Conservation (phyloP, 2,888 invertebrate species). For the Drosophila neonasuta region DNA sequence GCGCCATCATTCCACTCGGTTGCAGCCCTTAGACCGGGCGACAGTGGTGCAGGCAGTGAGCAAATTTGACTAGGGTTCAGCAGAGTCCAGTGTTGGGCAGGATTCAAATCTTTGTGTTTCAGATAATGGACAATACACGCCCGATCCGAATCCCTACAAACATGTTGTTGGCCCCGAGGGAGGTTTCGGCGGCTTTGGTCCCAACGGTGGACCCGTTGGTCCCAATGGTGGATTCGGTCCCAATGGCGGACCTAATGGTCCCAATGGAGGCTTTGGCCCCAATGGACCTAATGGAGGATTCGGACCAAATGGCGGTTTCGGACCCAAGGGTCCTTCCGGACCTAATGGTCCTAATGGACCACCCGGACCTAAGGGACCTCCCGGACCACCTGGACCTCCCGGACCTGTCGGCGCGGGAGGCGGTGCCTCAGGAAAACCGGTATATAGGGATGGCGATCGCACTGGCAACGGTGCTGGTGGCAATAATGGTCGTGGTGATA, state of each 20-base stretch:
- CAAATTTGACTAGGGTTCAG: slow-evolving; percentile 43
- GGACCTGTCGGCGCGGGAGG: slow-evolving; percentile 83
- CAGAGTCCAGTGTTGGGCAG: slow-evolving; percentile 10
- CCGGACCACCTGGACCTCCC: slow-evolving; percentile 66
- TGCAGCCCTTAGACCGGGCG: slow-evolving; percentile 69
- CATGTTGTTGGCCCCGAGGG: slow-evolving; percentile 66
- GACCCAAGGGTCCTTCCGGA: slow-evolving; percentile 49
- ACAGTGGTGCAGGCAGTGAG: slow-evolving; percentile 54
- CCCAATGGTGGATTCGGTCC: slow-evolving; percentile 31
- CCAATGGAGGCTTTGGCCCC: slow-evolving; percentile 28
- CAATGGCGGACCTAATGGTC: slow-evolving; percentile 35
- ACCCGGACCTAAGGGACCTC: slow-evolving; percentile 59
- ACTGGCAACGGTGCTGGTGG: slow-evolving; percentile 52
- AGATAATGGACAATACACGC: slow-evolving; percentile 68
- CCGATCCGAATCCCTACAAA: slow-evolving; percentile 59
- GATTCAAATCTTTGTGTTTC: slow-evolving; percentile 70
- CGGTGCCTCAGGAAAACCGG: slow-evolving; percentile 79
- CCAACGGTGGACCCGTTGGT: slow-evolving; percentile 37
- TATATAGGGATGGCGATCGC: slow-evolving; percentile 59
- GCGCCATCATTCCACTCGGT: slow-evolving; percentile 77
- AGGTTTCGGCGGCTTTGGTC: slow-evolving; percentile 45
- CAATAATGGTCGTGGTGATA: slow-evolving; percentile 50
- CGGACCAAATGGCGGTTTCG: slow-evolving; percentile 36
- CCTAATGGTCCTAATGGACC: slow-evolving; percentile 58
- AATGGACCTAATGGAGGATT: slow-evolving; percentile 33